A percentile compares a stretch with the other conserved stretches of the same genome.
Conservation (phyloP, 2,113 vertebrate genomes). For the Actenoides hombroni region DNA sequence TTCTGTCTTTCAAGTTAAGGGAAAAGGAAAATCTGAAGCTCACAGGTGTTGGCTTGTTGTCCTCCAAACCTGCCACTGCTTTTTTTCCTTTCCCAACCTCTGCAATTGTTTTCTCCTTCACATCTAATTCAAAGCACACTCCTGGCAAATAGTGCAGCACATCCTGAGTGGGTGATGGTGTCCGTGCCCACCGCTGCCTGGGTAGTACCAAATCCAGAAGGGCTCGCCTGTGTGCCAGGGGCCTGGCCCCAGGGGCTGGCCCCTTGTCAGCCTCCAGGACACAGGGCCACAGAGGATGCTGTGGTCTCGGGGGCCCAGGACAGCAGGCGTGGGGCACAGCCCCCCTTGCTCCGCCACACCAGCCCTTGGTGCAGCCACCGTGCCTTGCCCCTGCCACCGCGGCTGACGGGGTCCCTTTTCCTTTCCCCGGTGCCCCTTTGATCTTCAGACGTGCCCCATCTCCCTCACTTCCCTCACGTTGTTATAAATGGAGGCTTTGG, state of each 20-base stretch:
- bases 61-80: background rate
- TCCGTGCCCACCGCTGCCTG: background rate
- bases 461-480: background rate
- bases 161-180: background rate
- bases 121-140: background rate
- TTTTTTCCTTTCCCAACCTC: background rate
- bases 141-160: accelerated
- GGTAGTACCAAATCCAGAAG: background rate
- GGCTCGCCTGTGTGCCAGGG: background rate
- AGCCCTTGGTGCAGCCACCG: background rate
- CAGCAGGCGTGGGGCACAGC: background rate
- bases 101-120: background rate
- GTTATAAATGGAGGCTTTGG: constrained; percentile 75
- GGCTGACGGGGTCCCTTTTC: background rate
- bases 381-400: accelerated
- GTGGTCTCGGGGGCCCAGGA: background rate
- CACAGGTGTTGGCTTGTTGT: background rate
- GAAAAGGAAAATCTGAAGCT: background rate
- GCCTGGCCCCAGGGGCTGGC: accelerated
- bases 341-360: accelerated
- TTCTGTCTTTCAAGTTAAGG: background rate
- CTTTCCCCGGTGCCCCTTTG: background rate
- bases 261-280: background rate
- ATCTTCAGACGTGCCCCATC: background rate
- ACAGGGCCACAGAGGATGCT: background rate